Evolutionary conservation across 2,113 vertebrate genomes (phyloP).

Genomic region (Reinhardtius hippoglossoides): DNA sequence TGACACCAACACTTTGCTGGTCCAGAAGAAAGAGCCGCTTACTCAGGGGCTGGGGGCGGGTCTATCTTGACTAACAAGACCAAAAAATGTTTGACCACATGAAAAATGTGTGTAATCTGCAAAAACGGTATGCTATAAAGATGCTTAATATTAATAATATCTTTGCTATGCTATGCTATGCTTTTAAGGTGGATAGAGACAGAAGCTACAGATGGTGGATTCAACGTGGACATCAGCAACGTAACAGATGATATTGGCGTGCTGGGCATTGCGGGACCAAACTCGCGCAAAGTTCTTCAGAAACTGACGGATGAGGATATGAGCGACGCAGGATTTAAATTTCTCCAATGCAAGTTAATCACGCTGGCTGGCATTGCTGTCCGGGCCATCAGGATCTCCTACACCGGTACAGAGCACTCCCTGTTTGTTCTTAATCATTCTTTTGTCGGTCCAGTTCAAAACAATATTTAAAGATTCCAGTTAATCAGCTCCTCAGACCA

Average conservation of each 20-base stretch:
- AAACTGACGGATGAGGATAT: constrained; percentile 91
- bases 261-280: constrained; percentile 91
- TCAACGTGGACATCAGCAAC: constrained; percentile 88
- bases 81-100: too few relatives aligned
- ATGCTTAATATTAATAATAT: not conserved
- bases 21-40: too few relatives aligned
- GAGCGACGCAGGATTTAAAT: constrained; percentile 88
- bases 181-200: constrained; percentile 91
- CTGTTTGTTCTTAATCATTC: not conserved
- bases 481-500: too few relatives aligned
- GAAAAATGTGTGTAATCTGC: too few relatives aligned
- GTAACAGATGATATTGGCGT: constrained; percentile 92
- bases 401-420: constrained; percentile 86
- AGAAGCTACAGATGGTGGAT: constrained; percentile 79
- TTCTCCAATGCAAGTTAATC: constrained; percentile 90
- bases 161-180: not conserved
- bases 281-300: constrained; percentile 90
- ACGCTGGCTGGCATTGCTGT: constrained; percentile 84
- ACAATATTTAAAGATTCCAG: too few relatives aligned
- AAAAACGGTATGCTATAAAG: too few relatives aligned
- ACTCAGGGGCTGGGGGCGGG: too few relatives aligned
- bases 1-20: too few relatives aligned
- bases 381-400: constrained; percentile 94
- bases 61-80: too few relatives aligned
- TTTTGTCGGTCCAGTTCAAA: not conserved